phyloP scores from a whole-genome alignment of 2,113 vertebrate genomes.

The Dicentrarchus labrax region DNA sequence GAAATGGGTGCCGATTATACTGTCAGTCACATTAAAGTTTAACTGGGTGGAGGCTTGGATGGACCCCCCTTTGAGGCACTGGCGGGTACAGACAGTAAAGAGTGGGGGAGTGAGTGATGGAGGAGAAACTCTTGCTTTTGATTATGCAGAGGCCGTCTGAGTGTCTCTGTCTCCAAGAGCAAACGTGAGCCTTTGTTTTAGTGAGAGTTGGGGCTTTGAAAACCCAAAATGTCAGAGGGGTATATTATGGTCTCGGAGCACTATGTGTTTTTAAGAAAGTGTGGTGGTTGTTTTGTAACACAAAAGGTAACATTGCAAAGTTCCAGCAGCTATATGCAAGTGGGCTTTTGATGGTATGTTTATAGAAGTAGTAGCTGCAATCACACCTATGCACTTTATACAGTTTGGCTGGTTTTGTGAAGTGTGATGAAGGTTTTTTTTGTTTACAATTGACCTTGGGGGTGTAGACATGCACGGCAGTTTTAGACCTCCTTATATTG shows the following conservation, averaged over 20 bases:
- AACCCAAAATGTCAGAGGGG: slow-evolving; percentile 53
- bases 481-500: background rate
- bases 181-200: slow-evolving; percentile 66
- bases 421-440: background rate
- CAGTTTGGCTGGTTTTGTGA: background rate
- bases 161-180: slow-evolving; percentile 41
- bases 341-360: background rate
- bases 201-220: slow-evolving; percentile 49
- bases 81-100: slow-evolving; percentile 53
- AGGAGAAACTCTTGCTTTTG: slow-evolving; percentile 68
- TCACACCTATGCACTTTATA: no score
- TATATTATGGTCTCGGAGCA: slow-evolving; percentile 41
- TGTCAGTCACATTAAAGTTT: slow-evolving; percentile 74
- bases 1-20: slow-evolving; percentile 72
- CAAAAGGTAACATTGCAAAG: background rate
- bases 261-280: slow-evolving; percentile 30
- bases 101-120: slow-evolving; percentile 46
- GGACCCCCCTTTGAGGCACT: slow-evolving; percentile 62
- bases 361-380: no score
- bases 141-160: slow-evolving; percentile 67
- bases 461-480: background rate
- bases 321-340: slow-evolving; percentile 3
- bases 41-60: slow-evolving; percentile 61
- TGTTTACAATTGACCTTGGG: slow-evolving; percentile 3
- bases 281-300: slow-evolving; percentile 22